Evolutionary conservation across 2,113 vertebrate genomes (phyloP), one percentile per base, ranked within the genome.

Genomic region (Campylomormyrus numenius): DNA sequence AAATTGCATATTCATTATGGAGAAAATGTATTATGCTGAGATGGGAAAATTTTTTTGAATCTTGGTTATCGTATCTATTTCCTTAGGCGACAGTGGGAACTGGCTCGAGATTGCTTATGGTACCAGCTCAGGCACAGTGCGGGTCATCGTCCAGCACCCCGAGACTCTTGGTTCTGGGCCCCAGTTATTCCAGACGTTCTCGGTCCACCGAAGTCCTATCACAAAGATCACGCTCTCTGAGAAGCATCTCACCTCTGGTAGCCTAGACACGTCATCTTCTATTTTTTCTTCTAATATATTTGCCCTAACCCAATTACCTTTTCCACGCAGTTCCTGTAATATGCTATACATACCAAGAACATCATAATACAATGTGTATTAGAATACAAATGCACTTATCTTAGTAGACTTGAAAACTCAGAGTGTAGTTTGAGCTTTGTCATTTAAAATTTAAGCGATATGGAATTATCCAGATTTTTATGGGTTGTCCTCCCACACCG

Each of bases 71-170:
- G 66, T 46, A 15, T 52, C 2, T 92, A 0, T 92, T 88, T 94
- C 46, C 13, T 39, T 92, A 98, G 98, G 98, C 31, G 97, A 98
- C 95, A 98, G 97, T 0, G 97, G 98, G 10, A 98, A 99, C 95
- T 99, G 98, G 98, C 97, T 98, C 0, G 98, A 99, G 95, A 98
- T 99, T 0, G 97, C 97, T 0, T 98, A 99, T 0, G 98, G 98
- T 53, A 99, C 98, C 87, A 98, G 97, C 85, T 98, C 97, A 0
- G 98, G 98, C 0, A 95, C 95, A 0, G 98, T 99, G 0, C 95
- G 98, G 0, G 98, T 99, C 92, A 99, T 99, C 0, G 97, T 98
- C 0, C 97, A 98, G 94, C 98, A 99, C 77, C 98, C 98, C 0
- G 98, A 99, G 94, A 99, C 98, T 0, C 96, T 98, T n/a, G 97